A percentile compares a stretch with the other conserved stretches of the same genome.
These are phyloP conservation scores for Paradisaea rubra DNA, from an alignment of 2,113 vertebrate species.

Conservation along the genomic window DNA sequence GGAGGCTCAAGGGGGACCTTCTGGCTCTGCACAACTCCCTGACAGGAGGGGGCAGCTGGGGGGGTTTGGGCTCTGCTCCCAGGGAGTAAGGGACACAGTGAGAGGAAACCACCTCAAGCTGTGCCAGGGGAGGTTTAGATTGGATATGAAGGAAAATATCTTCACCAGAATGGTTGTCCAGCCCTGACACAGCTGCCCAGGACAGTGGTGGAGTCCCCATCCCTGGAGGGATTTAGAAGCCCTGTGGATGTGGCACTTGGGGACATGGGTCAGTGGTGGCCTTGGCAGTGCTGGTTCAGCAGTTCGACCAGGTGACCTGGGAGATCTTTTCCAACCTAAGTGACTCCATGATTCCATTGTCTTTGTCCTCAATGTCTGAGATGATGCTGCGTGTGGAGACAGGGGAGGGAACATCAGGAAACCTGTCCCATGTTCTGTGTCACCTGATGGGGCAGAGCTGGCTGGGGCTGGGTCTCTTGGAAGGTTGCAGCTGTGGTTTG, in stretches of 20 bases:
- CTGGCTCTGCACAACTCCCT: background rate
- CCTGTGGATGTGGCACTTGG: background rate
- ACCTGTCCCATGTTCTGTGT: background rate
- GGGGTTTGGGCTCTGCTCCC: background rate
- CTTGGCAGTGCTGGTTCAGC: background rate
- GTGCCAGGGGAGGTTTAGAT: background rate
- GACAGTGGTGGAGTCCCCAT: too few relatives aligned
- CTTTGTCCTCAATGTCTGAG: background rate
- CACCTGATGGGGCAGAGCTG: background rate
- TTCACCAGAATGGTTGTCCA: background rate
- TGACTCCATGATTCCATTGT: background rate
- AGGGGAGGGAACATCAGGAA: background rate
- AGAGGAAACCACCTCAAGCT: background rate
- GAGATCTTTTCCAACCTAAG: background rate
- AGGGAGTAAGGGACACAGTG: too few relatives aligned
- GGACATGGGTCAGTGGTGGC: background rate
- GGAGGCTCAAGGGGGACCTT: background rate
- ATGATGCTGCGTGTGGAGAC: rapidly evolving
- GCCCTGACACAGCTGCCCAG: background rate
- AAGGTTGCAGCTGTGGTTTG: background rate
- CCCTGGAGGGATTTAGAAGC: background rate
- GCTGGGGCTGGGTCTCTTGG: background rate
- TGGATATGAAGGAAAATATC: background rate
- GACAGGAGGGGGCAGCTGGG: rapidly evolving
- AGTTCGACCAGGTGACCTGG: rapidly evolving